phyloP scores from a whole-genome alignment of 2,797 vertebrate genomes.

The Nasua narica region DNA sequence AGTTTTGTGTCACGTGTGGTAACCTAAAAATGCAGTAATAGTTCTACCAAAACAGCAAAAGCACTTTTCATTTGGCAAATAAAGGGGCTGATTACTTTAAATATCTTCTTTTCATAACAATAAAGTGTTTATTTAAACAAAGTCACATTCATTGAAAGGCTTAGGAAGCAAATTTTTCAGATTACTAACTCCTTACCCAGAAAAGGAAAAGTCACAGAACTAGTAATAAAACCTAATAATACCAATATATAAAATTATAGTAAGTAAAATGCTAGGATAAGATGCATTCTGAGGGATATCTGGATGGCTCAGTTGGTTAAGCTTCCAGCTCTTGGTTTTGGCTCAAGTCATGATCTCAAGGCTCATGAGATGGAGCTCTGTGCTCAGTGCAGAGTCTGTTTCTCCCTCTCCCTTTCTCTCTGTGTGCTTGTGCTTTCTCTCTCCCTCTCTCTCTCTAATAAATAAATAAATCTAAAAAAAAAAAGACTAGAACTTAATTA shows the following conservation, averaged over 20 bases:
- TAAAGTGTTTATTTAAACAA: background rate
- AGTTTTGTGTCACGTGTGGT: background rate
- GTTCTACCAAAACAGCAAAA: background rate
- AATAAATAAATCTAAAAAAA: background rate
- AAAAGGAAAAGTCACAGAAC: slow-evolving; percentile 1
- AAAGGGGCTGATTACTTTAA: background rate
- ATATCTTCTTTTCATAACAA: slow-evolving; percentile 13
- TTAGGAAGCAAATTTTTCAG: slow-evolving; percentile 21
- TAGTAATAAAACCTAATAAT: background rate
- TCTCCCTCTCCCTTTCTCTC: background rate
- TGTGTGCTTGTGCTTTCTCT: background rate
- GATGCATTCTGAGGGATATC: background rate
- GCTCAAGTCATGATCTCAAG: background rate
- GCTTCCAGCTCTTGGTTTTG: background rate
- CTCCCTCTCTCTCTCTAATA: background rate
- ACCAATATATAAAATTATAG: background rate
- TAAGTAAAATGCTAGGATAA: slow-evolving; percentile 7
- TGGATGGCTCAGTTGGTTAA: background rate
- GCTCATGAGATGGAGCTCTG: background rate
- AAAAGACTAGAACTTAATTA: background rate
- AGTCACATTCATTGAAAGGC: background rate
- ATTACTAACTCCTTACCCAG: background rate
- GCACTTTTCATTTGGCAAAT: background rate
- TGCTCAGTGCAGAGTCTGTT: background rate
- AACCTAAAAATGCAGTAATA: slow-evolving; percentile 4